Evolutionary conservation across 1,140 invertebrate species (phyloP), one percentile per base, ranked within the genome.

Genomic region (Acromyrmex charruanus): DNA sequence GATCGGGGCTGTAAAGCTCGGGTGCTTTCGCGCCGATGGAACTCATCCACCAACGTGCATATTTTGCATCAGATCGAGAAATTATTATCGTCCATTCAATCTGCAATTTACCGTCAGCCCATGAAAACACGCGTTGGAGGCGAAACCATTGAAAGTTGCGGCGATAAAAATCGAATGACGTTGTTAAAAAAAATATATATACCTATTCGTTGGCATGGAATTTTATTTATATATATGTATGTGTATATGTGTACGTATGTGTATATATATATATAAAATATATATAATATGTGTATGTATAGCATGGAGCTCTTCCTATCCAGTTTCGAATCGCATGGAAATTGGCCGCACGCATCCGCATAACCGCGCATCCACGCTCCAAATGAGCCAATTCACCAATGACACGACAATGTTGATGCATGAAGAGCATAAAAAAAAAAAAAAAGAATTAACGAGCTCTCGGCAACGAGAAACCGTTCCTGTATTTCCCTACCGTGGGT

Each of bases 341-440:
- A 88, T 88, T 77, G 28, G 77, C 44, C 3, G 51, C 35, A 12
- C 3, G 51, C 35, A 12, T 75, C 5, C 3, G 35, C 25, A 35
- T 61, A 65, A 77, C 39, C 7, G 25, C 49, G 21, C 25, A 84
- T 31, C 66, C 61, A 55, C 49, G 77, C 39, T 87, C 28, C 61
- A 75, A 87, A 89, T 89, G 61, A 89, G 71, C 69, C 87, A 88
- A 86, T 89, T 84, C 75, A 71, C 35, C 87, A 77, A 89, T 86
- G 63, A 86, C 82, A 59, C 77, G 71, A 61, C 87, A 39, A 51
- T 51, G 72, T 87, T 87, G 88, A 89, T 53, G 59, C 77, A 72
- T 59, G 65, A 63, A 72, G 35, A 61, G 35, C 44, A 31, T 77
- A 69, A 84, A 35, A 35, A 81, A 74, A 82, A 49, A 28, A 82